These are phyloP conservation scores for Alviniconcha strummeri DNA, from an alignment of 2,888 invertebrate species.

Conservation along the genomic window DNA sequence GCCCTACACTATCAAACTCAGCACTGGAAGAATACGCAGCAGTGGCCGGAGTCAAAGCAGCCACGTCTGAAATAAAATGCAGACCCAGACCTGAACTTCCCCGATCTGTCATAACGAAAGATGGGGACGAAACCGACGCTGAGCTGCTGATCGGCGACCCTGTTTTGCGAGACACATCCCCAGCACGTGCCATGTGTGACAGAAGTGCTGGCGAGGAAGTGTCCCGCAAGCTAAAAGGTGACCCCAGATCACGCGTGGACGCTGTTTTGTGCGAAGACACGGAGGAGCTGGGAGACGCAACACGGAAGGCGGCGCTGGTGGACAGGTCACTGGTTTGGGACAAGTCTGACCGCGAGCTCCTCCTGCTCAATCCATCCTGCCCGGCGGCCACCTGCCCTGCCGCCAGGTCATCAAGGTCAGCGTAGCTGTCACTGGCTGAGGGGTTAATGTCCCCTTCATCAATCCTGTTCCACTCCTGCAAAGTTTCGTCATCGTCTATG, in stretches of 20 bases:
- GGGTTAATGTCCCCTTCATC: background rate
- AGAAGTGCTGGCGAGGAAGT: background rate
- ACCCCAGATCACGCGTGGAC: background rate
- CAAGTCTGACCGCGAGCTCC: slow-evolving; percentile 55
- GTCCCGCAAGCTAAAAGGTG: slow-evolving; percentile 11
- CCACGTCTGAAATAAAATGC: background rate
- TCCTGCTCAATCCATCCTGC: slow-evolving; percentile 41
- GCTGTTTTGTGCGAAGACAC: background rate
- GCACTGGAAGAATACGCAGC: too few relatives aligned
- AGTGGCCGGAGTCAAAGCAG: too few relatives aligned
- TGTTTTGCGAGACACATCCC: background rate
- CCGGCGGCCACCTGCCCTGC: background rate
- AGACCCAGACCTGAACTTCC: background rate
- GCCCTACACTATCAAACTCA: too few relatives aligned
- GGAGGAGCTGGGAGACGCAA: slow-evolving; percentile 30
- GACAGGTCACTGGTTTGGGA: slow-evolving; percentile 48
- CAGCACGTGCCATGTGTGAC: background rate
- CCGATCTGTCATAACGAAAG: background rate
- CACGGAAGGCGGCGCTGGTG: slow-evolving; percentile 9
- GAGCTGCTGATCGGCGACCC: slow-evolving; percentile 1
- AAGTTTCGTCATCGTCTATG: background rate
- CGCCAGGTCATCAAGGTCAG: background rate
- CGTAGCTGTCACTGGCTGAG: background rate
- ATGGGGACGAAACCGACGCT: too few relatives aligned
- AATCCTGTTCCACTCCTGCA: background rate